Evolutionary conservation across 2,888 invertebrate genomes (phyloP), one percentile per base, ranked within the genome.

Genomic region (Lamellibrachia satsuma): DNA sequence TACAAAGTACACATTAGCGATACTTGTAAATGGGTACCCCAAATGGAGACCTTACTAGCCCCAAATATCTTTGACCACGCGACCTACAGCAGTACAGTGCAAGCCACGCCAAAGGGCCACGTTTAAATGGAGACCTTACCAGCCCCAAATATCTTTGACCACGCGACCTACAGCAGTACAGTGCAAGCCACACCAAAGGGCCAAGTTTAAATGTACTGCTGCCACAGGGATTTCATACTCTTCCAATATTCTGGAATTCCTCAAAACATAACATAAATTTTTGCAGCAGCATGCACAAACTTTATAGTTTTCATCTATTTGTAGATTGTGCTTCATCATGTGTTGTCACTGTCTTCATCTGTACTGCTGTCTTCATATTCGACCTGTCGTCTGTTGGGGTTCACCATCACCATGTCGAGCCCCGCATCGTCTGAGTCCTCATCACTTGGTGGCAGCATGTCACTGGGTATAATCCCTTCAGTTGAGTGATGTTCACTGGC

Each of bases 311-410:
- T 75, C 75, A 6, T 75, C 22, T 75, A n/a, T 6, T 75, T 15
- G 75, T 75, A 75, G n/a, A 75, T 75, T 75, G n/a, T n/a, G n/a
- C 6, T 75, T 75, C 75, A 22, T 75, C 75, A 75, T 22, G 75
- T 75, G 75, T 75, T 75, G 75, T 75, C 75, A 22, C 75, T 75
- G 22, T 75, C 75, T 75, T 75, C 75, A 75, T 75, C 75, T 75
- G 75, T 75, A 22, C 75, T 75, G 75, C 75, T 75, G 22, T 75
- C 75, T n/a, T 75, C 75, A n/a, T 22, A 75, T 75, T 75, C 75
- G 22, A 75, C 75, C 75, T 75, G 75, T n/a, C 75, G n/a, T n/a
- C 75, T 75, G 6, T 75, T 75, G 75, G 75, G 75, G 75, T 75
- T 75, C 75, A 75, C 75, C 75, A 75, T 75, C 75, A 75, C 6